Conservation (phyloP, 2,888 invertebrate species). For the Acheta domesticus region DNA sequence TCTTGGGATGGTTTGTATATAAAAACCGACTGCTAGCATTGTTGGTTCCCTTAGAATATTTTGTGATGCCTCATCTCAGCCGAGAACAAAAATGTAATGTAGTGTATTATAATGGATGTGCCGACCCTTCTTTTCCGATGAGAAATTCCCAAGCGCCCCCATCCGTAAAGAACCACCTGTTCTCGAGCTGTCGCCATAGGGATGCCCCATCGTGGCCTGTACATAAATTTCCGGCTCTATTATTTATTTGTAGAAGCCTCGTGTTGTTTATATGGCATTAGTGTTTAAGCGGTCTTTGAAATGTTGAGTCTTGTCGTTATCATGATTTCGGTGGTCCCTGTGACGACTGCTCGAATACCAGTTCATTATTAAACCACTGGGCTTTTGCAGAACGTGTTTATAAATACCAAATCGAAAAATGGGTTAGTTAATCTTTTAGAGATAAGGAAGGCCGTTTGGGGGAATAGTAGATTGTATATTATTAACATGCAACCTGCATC, state of each 20-base stretch:
- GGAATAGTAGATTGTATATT: background rate
- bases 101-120: constrained; percentile 25
- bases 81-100: constrained; percentile 29
- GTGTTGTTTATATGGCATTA: constrained; percentile 1
- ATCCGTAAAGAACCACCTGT: background rate
- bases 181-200: background rate
- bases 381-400: constrained; percentile 11
- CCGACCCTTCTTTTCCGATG: constrained; percentile 22
- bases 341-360: background rate
- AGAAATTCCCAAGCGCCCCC: background rate
- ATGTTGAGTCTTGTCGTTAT: background rate
- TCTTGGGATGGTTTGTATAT: constrained; percentile 31
- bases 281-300: background rate
- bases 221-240: background rate
- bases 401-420: constrained; percentile 12
- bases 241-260: background rate
- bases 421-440: background rate
- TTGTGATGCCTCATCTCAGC: constrained; percentile 28
- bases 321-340: background rate
- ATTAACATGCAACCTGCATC: constrained; percentile 18
- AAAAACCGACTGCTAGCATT: constrained; percentile 24
- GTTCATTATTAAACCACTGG: constrained; percentile 18
- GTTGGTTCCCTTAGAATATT: constrained; percentile 25
- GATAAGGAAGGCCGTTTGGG: constrained; percentile 18
- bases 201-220: background rate